Base-by-base conservation (phyloP, 2,888 invertebrate species). In the Cactoblastis cactorum region DNA sequence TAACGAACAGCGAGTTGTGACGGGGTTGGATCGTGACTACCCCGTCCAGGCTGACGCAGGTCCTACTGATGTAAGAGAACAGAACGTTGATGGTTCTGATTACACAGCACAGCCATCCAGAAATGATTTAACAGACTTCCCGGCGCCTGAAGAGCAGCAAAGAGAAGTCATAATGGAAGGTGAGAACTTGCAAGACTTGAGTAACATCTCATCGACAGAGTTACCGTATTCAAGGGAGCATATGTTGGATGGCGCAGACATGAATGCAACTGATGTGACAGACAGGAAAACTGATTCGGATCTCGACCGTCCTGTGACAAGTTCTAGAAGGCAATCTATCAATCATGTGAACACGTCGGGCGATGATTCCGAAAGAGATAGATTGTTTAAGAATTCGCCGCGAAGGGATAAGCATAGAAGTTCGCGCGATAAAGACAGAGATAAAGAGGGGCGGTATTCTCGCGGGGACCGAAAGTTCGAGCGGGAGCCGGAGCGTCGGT, bases 91-190 rank as follows among this genome's bases (percentile, higher is more conserved):
- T 48, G 89, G 89, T 0, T 84, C 89, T 1, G 89, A 90, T 53
- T 88, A 83, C 54, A 73, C 82, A 0, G 85, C 83, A 54, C 78
- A 77, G 28, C 65, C 65, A 4, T 59, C 78, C 1, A 63, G 83
- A 38, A 80, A 65, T 43, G 73, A 74, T 6, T 61, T 69, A 0
- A 67, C 73, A 0, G 81, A 80, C 19, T 81, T 67, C 45, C 61
- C 76, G 11, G 63, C 76, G 8, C 68, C 74, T 1, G 81, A 77
- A 14, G 81, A 77, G 9, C 76, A 81, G 48, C 92, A 90, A 56
- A 77, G 92, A 32, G 92, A 92, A 64, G 72, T 91, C 9, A 89
- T 84, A 37, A 83, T 92, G 76, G 92, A 92, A 61, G 92, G 92
- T 0, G 92, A 92, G 64, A 92, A 92, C 66, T 66, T 90, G 52